A percentile compares a stretch with the other conserved stretches of the same genome.
phyloP scores from a whole-genome alignment of 2,797 vertebrate genomes.

The Gymnodraco acuticeps region DNA sequence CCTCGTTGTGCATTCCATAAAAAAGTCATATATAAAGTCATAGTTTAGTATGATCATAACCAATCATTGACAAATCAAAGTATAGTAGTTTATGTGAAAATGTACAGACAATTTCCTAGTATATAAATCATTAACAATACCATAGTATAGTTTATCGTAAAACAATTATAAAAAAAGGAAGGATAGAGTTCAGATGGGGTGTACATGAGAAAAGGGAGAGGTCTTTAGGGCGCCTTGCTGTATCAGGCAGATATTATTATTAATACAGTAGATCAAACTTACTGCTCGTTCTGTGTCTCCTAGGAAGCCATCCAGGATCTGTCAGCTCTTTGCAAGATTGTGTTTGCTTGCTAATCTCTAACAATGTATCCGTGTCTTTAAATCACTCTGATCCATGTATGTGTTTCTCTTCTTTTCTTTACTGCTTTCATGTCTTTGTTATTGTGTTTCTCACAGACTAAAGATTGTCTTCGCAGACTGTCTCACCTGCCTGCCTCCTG shows the following conservation, averaged over 20 bases:
- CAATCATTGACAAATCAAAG: no score
- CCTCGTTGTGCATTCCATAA: no score
- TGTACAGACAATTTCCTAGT: no score
- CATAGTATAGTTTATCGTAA: no score
- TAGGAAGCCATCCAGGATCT: conserved; percentile 44
- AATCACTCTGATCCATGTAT: conserved; percentile 40
- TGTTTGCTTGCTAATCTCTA: conserved; percentile 42
- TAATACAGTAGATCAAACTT: conserved; percentile 60
- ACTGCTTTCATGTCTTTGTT: conserved; percentile 46
- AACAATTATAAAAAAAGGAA: conserved; percentile 1
- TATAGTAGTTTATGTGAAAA: no score
- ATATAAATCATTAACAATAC: no score
- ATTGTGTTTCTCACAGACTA: conserved; percentile 25
- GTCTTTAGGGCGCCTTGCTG: conserved; percentile 46
- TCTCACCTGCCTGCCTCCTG: conserved; percentile 64
- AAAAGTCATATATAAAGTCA: no score
- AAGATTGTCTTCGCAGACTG: conserved; percentile 62
- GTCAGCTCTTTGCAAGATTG: conserved; percentile 38
- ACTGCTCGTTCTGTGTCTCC: conserved; percentile 43
- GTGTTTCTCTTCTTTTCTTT: conserved; percentile 24
- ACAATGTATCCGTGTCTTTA: conserved; percentile 27
- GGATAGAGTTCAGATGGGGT: conserved; percentile 44
- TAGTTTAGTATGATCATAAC: no score
- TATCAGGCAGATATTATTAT: conserved; percentile 47
- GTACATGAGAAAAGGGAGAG: conserved; percentile 32